Evolutionary conservation across 2,888 invertebrate species (phyloP).

Genomic region (Fabriciana adippe): DNA sequence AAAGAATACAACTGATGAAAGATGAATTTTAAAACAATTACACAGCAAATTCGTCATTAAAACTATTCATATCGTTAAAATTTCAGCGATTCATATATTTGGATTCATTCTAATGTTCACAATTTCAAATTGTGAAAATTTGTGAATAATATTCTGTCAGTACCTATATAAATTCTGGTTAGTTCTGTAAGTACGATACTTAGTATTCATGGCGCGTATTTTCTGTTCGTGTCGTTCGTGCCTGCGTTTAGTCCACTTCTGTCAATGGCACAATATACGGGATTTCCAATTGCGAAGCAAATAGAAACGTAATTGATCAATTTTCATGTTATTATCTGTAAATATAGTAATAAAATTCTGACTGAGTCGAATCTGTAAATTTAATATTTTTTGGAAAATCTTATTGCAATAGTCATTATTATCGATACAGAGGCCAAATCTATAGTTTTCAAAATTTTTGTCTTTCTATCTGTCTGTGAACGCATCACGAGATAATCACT

Average conservation of each 20-base stretch:
- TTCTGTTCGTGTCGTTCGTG: background rate
- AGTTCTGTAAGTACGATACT: slow-evolving; percentile 12
- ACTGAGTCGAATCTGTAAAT: no score
- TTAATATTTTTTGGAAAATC: no score
- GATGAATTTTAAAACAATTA: background rate
- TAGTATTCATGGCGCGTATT: slow-evolving; percentile 24
- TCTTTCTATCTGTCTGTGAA: no score
- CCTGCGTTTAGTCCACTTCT: slow-evolving; percentile 4
- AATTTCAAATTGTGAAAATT: background rate
- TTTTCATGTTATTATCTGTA: background rate
- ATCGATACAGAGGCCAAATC: no score
- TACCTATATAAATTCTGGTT: slow-evolving; percentile 4
- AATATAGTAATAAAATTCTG: no score
- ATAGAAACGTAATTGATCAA: background rate
- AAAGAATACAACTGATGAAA: no score
- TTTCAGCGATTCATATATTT: background rate
- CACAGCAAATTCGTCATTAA: background rate
- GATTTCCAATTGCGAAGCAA: background rate
- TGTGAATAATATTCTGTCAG: background rate
- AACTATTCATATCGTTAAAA: background rate
- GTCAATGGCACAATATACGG: slow-evolving; percentile 2
- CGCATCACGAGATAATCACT: no score
- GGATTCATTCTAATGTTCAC: background rate
- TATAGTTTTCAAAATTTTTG: no score
- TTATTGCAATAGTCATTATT: no score